Base-by-base conservation (phyloP, 2,888 invertebrate species). In the Caenorhabditis sp. region DNA sequence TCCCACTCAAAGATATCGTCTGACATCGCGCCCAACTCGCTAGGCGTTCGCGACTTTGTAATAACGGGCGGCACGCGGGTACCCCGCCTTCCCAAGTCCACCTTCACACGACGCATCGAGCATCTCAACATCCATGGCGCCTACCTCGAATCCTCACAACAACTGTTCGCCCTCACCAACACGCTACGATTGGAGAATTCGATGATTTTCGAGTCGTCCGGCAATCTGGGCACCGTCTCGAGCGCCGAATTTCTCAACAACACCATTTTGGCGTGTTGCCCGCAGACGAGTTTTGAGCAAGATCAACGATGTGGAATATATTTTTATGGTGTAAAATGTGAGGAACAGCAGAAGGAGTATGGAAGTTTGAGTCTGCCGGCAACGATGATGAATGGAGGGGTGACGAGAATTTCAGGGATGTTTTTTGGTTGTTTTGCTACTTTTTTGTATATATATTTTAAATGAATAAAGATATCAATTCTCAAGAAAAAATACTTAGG, bases 211-310 rank as follows among this genome's bases (percentile, higher is more conserved):
- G 67, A 70, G 0, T 53, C 61, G 20, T 59, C 64, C 17, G 58
- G 66, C 49, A 67, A 70, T 5, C 31, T 75, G 20, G 75, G 70
- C 1, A 58, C 61, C 1, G 62, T 75, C 8, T 49, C 67, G 2
- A 70, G 67, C 31, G 75, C 75, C 21, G 67, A 75, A 54, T 54
- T 75, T 14, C 67, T 70, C 38, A 75, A 75, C 59, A 75, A 75
- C 64, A 70, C 70, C 1, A 54, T 75, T 17, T 60, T 75, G 21
- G 67, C 67, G 49, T 75, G 75, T 38, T 75, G 75, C 27, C 60
- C 59, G 61, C 59, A 58, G 43, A 60, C 53, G 23, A 58, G 54
- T 36, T 61, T 64, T 7, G 72, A 72, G 10, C 5, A 63, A 20
- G 73, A 73, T 63, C 56, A 65, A 17, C 60, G 73, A 21, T 73